Evolutionary conservation across 2,888 invertebrate species (phyloP).

Genomic region (Gasteruption jaculator): DNA sequence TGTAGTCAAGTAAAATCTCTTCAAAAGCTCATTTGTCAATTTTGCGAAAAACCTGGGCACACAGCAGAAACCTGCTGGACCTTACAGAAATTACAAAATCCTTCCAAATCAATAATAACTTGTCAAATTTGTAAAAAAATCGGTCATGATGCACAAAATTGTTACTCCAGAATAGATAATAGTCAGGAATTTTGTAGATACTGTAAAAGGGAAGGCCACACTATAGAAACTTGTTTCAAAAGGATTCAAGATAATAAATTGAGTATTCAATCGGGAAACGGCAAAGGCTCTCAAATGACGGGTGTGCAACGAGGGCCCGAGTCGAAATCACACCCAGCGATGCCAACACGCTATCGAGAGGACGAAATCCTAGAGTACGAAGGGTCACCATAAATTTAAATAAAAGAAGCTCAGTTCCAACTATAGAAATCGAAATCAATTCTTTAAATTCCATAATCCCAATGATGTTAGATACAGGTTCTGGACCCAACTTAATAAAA

Average conservation of each 20-base stretch:
- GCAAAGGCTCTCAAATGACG: neutral
- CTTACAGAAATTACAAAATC: too few relatives aligned
- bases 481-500: slow-evolving; percentile 5
- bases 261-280: neutral
- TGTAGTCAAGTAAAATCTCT: neutral
- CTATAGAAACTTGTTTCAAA: slow-evolving; percentile 3
- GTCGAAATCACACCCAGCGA: neutral
- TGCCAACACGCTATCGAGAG: neutral
- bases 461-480: neutral
- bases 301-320: neutral
- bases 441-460: neutral
- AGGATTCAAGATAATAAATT: neutral
- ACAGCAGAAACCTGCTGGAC: neutral
- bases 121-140: neutral
- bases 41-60: slow-evolving; percentile 4
- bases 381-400: neutral
- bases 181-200: too few relatives aligned
- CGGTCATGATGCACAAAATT: neutral
- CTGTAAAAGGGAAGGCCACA: slow-evolving; percentile 4
- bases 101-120: neutral
- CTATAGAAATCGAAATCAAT: neutral
- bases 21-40: neutral
- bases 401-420: neutral
- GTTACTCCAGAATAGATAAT: too few relatives aligned
- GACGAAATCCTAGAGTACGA: neutral